Evolutionary conservation across 2,888 invertebrate genomes (phyloP), one percentile per base, ranked within the genome.

Genomic region (Agrilus cyanescens): DNA sequence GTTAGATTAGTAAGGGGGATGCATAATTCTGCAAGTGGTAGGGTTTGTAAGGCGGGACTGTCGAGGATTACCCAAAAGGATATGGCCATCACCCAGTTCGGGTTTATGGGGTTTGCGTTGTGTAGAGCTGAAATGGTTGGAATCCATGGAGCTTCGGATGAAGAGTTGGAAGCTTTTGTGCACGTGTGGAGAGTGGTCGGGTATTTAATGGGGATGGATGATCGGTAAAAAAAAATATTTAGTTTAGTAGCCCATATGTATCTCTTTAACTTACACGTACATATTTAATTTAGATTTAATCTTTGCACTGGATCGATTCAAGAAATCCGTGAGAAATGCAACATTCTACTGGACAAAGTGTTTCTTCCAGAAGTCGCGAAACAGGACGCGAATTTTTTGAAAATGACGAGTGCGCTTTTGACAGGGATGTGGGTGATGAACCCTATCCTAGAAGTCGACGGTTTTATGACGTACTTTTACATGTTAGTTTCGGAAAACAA

Each of bases 131-230:
- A 78, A 43, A 63, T 71, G 41, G 72, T 88, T 37, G 85, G 86
- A 0, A 67, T 90, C 12, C 62, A 71, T 7, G 71, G 75, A 46
- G 65, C 72, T 3, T 72, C 69, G 8, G 63, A 70, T 1, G 76
- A 74, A 34, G 83, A 87, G 47, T 70, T 85, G 56, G 82, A 84
- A 39, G 82, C 79, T 1, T 82, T 85, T 47, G 68, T 85, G 5
- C 88, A 93, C 62, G 75, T 87, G 57, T 93, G 91, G 93, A 75
- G 81, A 47, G 82, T 85, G 1, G 70, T 93, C 36, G 90, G 89
- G 0, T 73, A 81, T 57, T 67, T 87, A 60, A 70, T 93, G 49
- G 94, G 94, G 3, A 77, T 93, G 46, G 77, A 86, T 51, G 88
- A 93, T 53, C 78, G 73, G 80, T 83, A 53, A 60, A 61, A 56